Base-by-base conservation (phyloP, 64 coral and sea anemone species). In the Actinia tenebrosa region DNA sequence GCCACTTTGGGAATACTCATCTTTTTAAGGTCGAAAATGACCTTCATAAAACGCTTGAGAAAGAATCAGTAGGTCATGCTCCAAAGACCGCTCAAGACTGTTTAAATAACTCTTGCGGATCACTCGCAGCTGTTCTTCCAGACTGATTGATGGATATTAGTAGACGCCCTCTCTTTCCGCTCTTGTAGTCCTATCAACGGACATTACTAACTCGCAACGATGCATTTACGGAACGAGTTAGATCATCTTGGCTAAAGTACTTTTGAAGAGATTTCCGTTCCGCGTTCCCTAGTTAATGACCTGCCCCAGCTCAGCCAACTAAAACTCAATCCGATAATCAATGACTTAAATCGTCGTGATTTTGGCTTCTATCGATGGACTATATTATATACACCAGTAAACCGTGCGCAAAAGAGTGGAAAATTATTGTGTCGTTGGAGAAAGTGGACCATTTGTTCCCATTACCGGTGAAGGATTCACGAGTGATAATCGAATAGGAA, bases 111-210 rank as follows among this genome's bases (percentile, higher is more conserved):
- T 58, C 56, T 16, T 58, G 10, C 56, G 56, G 15, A 58, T 16
- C 56, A 2, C 22, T 75, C 69, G 69, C 69, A 75, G 69, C 69
- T 75, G 69, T 30, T 75, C 11, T 75, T 14, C 2, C 11, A 42
- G 26, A 42, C 15, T 81, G 79, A 81, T 50, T 53, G 45, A 81
- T 53, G 16, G 79, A 81, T 81, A 81, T 81, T 47, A 81, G 79
- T 50, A 79, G 37, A 79, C 77, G 77, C 77, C 77, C 18, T 81
- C 79, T 23, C 25, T 47, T 81, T 81, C 79, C 79, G 79, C 79
- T 53, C 22, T 53, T 20, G 7, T 81, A 50, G 7, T 81, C n/a
- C 46, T 52, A 20, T 3, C 42, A 47, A 22, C n/a, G 14, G 79
- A 81, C 79, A 81, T 22, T 81, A 50, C 79, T 20, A 50, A 53